Base-by-base conservation (phyloP, 2,113 vertebrate genomes). In the Zeus faber region DNA sequence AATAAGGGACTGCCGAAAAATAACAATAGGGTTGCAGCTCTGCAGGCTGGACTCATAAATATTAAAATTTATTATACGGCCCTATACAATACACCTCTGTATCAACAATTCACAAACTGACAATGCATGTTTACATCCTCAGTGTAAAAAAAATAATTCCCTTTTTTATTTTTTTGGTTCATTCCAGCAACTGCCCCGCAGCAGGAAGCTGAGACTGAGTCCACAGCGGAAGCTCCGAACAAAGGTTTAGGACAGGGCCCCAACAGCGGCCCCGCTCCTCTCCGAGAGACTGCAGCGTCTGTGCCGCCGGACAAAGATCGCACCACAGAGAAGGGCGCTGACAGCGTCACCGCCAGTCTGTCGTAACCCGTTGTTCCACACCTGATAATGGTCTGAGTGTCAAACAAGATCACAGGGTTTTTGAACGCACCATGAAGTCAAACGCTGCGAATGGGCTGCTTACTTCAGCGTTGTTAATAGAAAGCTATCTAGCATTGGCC, bases 101-200 rank as follows among this genome's bases (percentile, higher is more conserved):
- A 9, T 22, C 8, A 44, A 10, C 18, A 3, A 10, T 44, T 21
- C 2, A 10, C 21, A 1, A 22, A 41, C n/a, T n/a, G n/a, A n/a
- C n/a, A 5, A 29, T 40, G 4, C 18, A 16, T 21, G 20, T 44
- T 18, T 18, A 21, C 11, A 20, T 21, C 1, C 10, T 9, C 20
- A 3, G 16, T 2, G 9, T 6, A 5, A 1, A 2, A 18, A 18
- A 1, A 21, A 8, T 10, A 9, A 8, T 43, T 43, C 20, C 18
- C 17, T 7, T 10, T 21, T 4, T 6, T 17, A 18, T 43, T 6
- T 43, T 20, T 43, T 5, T 17, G 11, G 26, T 23, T 5, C 77
- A 74, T 37, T 71, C 17, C 82, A 98, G 96, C 96, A 37, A 93
- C 96, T 0, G 94, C 94, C 0, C 93, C 95, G 3, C 96, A 96